Evolutionary conservation across 2,888 invertebrate genomes (phyloP).

Genomic region (Amphipoea oculea): DNA sequence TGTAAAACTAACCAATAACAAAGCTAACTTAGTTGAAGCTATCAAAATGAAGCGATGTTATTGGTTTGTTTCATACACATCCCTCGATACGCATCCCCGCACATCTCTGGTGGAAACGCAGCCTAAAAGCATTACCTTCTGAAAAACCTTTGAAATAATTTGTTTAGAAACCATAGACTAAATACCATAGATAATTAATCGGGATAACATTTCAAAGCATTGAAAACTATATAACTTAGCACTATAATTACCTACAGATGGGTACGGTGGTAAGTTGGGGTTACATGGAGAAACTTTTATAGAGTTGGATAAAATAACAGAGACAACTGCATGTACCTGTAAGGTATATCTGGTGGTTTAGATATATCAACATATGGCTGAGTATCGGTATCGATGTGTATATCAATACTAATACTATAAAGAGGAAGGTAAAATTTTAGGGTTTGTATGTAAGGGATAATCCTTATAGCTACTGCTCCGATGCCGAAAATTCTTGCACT

Average conservation of each 20-base stretch:
- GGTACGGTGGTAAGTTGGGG: slow-evolving; percentile 10
- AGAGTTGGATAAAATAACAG: not conserved
- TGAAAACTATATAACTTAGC: slow-evolving; percentile 23
- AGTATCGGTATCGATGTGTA: not conserved
- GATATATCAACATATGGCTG: too few relatives aligned
- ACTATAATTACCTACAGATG: slow-evolving; percentile 39
- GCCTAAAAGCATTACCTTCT: not conserved
- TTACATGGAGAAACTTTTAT: slow-evolving; percentile 36
- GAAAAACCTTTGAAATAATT: not conserved
- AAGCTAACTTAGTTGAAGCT: too few relatives aligned
- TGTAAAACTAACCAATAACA: too few relatives aligned
- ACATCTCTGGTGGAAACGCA: too few relatives aligned
- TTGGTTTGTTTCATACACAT: too few relatives aligned
- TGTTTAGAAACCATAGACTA: not conserved
- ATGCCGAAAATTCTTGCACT: not conserved
- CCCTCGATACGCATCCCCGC: too few relatives aligned
- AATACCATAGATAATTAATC: not conserved
- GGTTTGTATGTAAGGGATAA: not conserved
- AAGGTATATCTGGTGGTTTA: too few relatives aligned
- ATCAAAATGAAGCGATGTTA: too few relatives aligned
- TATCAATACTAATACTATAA: not conserved
- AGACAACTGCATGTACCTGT: not conserved
- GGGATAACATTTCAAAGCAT: slow-evolving; percentile 1
- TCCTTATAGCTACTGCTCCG: not conserved
- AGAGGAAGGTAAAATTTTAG: not conserved